phyloP scores from a whole-genome alignment of 2,113 vertebrate species.

The Xenus cinereus region DNA sequence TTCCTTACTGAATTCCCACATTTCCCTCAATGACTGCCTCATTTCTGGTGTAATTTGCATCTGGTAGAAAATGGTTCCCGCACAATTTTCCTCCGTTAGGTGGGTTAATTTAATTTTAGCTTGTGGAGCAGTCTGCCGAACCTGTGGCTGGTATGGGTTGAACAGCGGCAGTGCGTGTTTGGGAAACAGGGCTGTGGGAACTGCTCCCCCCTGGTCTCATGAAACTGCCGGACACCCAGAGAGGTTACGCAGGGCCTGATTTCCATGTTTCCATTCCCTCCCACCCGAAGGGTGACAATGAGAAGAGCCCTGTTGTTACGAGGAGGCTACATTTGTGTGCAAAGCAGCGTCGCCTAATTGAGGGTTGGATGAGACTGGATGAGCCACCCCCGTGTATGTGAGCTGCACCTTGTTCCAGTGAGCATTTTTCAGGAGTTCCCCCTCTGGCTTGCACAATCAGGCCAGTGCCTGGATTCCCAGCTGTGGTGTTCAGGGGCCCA shows the following conservation, averaged over 20 bases:
- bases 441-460: neutral
- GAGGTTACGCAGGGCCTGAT: neutral
- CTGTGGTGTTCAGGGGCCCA: neutral
- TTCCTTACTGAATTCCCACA: neutral
- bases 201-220: neutral
- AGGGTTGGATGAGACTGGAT: neutral
- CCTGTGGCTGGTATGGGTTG: neutral
- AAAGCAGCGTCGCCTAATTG: neutral
- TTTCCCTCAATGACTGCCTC: neutral
- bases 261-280: neutral
- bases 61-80: neutral
- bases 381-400: neutral
- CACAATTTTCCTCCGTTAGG: neutral
- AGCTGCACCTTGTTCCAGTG: neutral
- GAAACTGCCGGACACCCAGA: neutral
- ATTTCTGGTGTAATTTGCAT: neutral
- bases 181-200: neutral
- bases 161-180: neutral
- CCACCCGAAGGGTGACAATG: neutral
- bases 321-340: neutral
- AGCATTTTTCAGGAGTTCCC: neutral
- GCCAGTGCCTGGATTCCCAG: neutral
- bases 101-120: neutral
- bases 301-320: neutral
- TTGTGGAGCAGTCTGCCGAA: neutral